Conservation (phyloP, 2,888 invertebrate species). For the Pandemis cinnamomeana region DNA sequence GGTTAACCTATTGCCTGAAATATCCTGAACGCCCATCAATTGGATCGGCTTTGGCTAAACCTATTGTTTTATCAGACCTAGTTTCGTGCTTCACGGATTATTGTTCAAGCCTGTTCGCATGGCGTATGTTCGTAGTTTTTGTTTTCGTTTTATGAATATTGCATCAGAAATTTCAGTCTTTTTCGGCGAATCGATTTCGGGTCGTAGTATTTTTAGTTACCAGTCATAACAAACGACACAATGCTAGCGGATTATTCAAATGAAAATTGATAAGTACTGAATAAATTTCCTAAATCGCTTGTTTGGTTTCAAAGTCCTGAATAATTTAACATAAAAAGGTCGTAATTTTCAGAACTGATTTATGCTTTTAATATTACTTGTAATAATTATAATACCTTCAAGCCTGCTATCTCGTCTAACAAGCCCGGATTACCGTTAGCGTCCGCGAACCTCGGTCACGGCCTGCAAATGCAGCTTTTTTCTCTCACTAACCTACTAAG, state of each 20-base stretch:
- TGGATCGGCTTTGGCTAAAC: constrained; percentile 30
- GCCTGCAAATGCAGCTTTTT: constrained; percentile 58
- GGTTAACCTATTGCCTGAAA: background rate
- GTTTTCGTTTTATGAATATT: constrained; percentile 48
- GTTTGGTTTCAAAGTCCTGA: background rate
- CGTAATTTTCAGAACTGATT: constrained; percentile 2
- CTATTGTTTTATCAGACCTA: constrained; percentile 47
- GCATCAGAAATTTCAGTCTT: background rate
- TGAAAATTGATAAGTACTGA: background rate
- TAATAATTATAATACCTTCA: constrained; percentile 19
- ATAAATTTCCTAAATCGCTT: background rate
- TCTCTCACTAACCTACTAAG: constrained; percentile 70
- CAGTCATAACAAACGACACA: background rate
- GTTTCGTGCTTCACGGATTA: background rate
- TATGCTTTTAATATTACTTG: background rate
- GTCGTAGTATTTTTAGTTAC: background rate
- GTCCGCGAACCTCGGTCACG: constrained; percentile 60
- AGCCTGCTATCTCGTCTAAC: constrained; percentile 54
- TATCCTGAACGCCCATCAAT: constrained; percentile 7
- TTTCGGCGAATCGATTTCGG: background rate
- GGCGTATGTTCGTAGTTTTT: constrained; percentile 48
- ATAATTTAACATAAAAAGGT: background rate
- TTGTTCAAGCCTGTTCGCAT: constrained; percentile 46
- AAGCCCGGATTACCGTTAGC: constrained; percentile 66
- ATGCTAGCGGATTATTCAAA: background rate